Evolutionary conservation across 2,113 vertebrate genomes (phyloP).

Genomic region (Stictonetta naevosa): DNA sequence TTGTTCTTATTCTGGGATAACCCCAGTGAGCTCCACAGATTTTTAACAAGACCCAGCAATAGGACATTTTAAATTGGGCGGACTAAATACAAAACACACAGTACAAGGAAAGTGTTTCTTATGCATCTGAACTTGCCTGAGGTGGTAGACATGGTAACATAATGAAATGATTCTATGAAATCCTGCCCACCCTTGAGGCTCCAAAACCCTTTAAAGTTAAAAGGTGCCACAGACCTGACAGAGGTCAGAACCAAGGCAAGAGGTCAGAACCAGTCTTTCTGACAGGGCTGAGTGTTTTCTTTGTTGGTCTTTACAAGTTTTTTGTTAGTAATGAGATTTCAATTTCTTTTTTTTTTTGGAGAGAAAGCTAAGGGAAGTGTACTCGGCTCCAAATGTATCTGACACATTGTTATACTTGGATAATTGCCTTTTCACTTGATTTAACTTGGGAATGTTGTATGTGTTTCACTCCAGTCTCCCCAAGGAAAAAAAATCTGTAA

Average conservation of each 20-base stretch:
- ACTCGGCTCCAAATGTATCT: background rate
- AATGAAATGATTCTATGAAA: background rate
- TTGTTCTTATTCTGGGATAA: background rate
- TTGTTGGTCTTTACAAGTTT: background rate
- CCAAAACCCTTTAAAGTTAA: background rate
- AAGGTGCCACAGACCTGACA: background rate
- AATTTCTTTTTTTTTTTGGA: background rate
- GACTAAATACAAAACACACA: background rate
- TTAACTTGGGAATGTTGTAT: background rate
- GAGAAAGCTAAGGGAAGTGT: background rate
- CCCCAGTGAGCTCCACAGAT: background rate
- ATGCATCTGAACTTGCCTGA: background rate
- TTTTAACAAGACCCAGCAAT: background rate
- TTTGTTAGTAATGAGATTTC: background rate
- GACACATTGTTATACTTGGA: accelerated
- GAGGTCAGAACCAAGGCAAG: background rate
- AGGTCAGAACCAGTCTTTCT: background rate
- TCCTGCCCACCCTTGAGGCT: background rate
- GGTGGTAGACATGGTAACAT: background rate
- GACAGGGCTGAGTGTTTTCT: background rate
- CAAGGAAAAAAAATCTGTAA: background rate
- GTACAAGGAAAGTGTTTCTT: background rate
- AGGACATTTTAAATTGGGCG: background rate
- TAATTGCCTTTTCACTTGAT: background rate
- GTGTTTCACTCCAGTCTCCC: background rate